Evolutionary conservation across 2,888 invertebrate genomes (phyloP).

Genomic region (Himalopsyche kuldschensis): DNA sequence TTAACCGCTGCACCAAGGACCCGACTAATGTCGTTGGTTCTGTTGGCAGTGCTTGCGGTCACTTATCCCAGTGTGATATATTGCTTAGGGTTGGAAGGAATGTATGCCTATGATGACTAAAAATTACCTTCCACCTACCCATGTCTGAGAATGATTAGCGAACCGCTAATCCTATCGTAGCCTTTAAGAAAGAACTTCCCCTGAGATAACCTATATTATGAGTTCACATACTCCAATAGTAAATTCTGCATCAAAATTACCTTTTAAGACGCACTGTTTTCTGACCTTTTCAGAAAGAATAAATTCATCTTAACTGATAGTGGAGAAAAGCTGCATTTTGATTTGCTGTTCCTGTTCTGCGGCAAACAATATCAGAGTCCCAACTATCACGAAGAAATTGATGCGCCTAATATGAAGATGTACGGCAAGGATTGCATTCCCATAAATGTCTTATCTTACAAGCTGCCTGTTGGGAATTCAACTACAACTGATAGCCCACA

Average conservation of each 20-base stretch:
- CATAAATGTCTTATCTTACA: background rate
- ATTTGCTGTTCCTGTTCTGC: conserved; percentile 58
- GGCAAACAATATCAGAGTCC: conserved; percentile 63
- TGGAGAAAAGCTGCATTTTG: conserved; percentile 47
- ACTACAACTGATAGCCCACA: conserved; percentile 52
- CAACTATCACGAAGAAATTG: conserved; percentile 46
- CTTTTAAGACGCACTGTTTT: too few relatives aligned
- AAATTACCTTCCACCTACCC: too few relatives aligned
- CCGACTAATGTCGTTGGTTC: too few relatives aligned
- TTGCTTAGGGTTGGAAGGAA: too few relatives aligned
- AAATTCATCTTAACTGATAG: conserved; percentile 61
- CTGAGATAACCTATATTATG: too few relatives aligned
- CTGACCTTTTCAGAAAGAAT: conserved; percentile 51
- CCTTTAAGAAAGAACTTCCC: too few relatives aligned
- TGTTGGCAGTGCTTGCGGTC: too few relatives aligned
- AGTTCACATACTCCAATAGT: background rate
- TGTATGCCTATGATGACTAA: too few relatives aligned
- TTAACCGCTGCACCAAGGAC: too few relatives aligned
- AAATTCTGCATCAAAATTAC: background rate
- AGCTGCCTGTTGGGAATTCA: background rate
- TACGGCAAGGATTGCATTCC: background rate
- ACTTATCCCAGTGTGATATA: too few relatives aligned
- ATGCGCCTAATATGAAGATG: conserved; percentile 35
- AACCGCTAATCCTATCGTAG: too few relatives aligned
- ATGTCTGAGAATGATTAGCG: too few relatives aligned